Base-by-base conservation (phyloP, 2,888 invertebrate species). In the Sisyra nigra region DNA sequence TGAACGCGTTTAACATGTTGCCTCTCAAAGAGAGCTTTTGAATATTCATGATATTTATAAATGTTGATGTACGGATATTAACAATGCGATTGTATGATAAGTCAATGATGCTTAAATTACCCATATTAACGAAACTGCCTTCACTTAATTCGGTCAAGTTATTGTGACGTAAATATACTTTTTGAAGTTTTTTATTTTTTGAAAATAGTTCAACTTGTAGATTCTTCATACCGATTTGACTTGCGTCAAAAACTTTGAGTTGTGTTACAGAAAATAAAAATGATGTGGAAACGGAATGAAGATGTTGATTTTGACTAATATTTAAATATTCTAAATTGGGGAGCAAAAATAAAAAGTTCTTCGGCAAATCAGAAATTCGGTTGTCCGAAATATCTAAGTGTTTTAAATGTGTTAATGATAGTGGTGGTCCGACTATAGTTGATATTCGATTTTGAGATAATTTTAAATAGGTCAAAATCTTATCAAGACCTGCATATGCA, bases 361-460 rank as follows among this genome's bases (percentile, higher is more conserved):
- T 68, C 0, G 80, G 71, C 37, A 87, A 63, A 52, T 81, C 82
- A 1, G 76, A 77, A 38, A 87, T 61, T 53, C 79, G 77, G 56
- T 91, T 92, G 47, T 78, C 76, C 42, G 87, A 85, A 43, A 91
- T 62, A 58, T 87, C 86, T 18, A 91, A 63, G 19, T 69, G 72
- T 56, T 77, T 67, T 24, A 88, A 62, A 50, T 73, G 74, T 1
- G 70, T 61, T 47, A 84, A 67, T 17, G 71, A 68, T 37, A 84
- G 54, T 0, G 80, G 74, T 18, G 74, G 66, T 11, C 74, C 76
- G 2, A 74, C 72, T 42, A 87, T 63, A 10, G 72, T 73, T 3
- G 76, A 69, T 24, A 88, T 72, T 48, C 77, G 72, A 55, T 88
- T 88, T 55, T 80, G 79, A 2, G 80, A 75, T 6, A 88, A 58